Evolutionary conservation across 2,113 vertebrate genomes (phyloP), one percentile per base, ranked within the genome.

Genomic region (Bubo blakistoni): DNA sequence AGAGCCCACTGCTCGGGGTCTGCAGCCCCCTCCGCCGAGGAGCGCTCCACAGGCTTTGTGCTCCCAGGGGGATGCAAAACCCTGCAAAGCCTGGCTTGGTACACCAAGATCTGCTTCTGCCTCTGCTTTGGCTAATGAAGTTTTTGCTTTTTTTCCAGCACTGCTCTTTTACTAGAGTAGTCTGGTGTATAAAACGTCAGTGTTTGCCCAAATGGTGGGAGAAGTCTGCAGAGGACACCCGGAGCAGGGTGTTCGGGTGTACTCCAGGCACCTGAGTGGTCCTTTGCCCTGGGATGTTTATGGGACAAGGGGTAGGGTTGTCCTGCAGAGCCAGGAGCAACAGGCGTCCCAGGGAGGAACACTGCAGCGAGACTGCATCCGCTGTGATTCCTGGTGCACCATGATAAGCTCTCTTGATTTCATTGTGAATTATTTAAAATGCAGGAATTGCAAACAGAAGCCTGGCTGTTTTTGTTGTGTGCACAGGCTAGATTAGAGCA

Each of bases 401-500:
- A 0, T 12, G 80, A 94, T 88, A 80, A 95, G 58, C 69, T 86
- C 65, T 61, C 78, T 82, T 91, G 93, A 85, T 92, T 95, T 95
- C 92, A 87, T 85, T 70, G 83, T 95, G 88, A 96, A 95, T 95
- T 96, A 94, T 94, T 96, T 95, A 96, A 92, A 87, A 94, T 49
- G 80, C 92, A 84, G 66, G 80, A 78, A 76, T 89, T 55, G 86
- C 81, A 76, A 87, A 94, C 94, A 61, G 86, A 81, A 85, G 57
- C 55, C 88, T 89, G 83, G 30, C 73, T 81, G 76, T 0, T 92
- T 87, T 67, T 91, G 81, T 94, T 82, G 83, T 82, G 77, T 87
- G 91, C 62, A 42, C 81, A 61, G 62, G 74, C 86, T 80, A 87
- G 95, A 95, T 95, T 92, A 95, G 94, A 94, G 77, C 77, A 77